Percentiles rank a stretch among this genome's conserved stretches.
phyloP scores from a whole-genome alignment of 2,113 vertebrate genomes.

The Apteryx mantelli region DNA sequence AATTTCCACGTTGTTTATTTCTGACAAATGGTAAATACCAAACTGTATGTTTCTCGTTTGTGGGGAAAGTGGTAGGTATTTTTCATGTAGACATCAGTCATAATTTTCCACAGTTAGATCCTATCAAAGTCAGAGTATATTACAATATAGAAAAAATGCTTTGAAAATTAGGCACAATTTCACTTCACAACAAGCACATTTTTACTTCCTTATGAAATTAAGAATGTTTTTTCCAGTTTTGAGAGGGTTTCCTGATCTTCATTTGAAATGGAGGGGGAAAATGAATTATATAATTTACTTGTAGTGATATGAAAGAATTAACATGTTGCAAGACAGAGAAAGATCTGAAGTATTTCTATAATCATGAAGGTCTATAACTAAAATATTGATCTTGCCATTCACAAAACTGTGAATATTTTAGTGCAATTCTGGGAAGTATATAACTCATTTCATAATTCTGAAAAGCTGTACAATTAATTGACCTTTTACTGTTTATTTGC shows the following conservation, averaged over 20 bases:
- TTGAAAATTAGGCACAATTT: not conserved
- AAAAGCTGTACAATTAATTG: not conserved
- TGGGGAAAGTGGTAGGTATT: not conserved
- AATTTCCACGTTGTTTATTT: not conserved
- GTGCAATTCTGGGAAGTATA: not conserved
- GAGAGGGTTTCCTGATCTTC: not conserved
- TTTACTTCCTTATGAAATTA: not conserved
- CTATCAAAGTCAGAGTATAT: not conserved
- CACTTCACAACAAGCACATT: not conserved
- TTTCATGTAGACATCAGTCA: not conserved
- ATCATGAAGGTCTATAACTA: not conserved
- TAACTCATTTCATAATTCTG: not conserved
- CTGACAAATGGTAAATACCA: conserved; percentile 15
- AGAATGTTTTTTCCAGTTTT: not conserved
- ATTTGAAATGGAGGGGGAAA: not conserved
- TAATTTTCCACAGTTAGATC: not conserved
- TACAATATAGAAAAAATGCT: not conserved
- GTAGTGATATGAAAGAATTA: not conserved
- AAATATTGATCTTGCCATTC: not conserved
- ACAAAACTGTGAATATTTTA: not conserved
- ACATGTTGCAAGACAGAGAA: not conserved
- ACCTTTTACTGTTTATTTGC: not conserved
- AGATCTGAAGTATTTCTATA: not conserved
- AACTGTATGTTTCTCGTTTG: not conserved
- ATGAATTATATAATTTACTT: not conserved